Evolutionary conservation across 2,797 vertebrate species (phyloP).

Genomic region (Spatula versicolor): DNA sequence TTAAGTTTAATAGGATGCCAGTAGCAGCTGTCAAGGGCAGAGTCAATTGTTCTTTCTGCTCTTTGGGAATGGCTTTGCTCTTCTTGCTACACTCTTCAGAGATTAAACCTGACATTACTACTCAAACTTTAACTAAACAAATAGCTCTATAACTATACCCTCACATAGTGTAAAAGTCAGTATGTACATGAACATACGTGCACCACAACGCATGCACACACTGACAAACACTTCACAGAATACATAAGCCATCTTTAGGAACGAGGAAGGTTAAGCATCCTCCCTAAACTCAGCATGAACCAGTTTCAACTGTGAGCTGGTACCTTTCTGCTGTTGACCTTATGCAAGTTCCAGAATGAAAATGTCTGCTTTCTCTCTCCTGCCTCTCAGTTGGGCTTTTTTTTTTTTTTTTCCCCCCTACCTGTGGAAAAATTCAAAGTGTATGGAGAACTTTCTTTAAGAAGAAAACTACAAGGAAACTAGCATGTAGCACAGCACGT

Average conservation of each 20-base stretch:
- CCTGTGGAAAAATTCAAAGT: conserved; percentile 34
- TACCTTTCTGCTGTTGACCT: conserved; percentile 40
- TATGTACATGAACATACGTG: background rate
- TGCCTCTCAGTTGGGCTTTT: conserved; percentile 14
- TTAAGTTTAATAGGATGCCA: conserved; percentile 53
- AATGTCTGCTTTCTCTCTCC: background rate
- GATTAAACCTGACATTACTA: background rate
- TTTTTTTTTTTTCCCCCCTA: conserved; percentile 31
- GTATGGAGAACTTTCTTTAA: background rate
- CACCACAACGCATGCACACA: background rate
- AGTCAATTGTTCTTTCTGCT: conserved; percentile 18
- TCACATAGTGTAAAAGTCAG: background rate
- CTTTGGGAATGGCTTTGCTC: conserved; percentile 10
- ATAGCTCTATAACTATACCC: background rate
- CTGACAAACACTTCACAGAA: background rate
- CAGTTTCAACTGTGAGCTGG: background rate
- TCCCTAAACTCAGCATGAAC: background rate
- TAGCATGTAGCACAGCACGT: background rate
- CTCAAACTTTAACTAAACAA: background rate
- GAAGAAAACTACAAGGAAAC: background rate
- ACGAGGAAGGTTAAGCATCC: background rate
- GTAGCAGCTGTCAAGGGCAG: conserved; percentile 52
- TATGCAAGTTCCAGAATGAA: background rate
- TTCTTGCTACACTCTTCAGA: background rate
- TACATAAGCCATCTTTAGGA: background rate